These are phyloP conservation scores for Scolanthus callimorphus DNA, from an alignment of 92 coral and sea anemone species.

Conservation along the genomic window DNA sequence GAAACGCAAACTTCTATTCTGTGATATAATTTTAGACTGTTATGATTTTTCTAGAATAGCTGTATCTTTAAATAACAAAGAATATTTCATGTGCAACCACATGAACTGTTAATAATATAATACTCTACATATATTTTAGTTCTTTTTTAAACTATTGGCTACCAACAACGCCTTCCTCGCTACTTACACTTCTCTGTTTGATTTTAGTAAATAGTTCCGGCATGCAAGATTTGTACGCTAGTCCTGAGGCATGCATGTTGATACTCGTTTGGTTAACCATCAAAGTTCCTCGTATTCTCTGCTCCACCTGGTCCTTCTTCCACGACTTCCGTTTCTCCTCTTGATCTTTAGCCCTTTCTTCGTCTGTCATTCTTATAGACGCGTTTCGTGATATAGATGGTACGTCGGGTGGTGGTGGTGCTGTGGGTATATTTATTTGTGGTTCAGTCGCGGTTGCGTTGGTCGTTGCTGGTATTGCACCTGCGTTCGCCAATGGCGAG, in stretches of 20 bases:
- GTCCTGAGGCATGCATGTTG: constrained; percentile 56
- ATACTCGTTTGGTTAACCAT: constrained; percentile 15
- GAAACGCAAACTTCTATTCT: too few species aligned
- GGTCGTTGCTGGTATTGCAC: neutral
- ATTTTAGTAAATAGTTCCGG: constrained; percentile 55
- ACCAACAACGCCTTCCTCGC: neutral
- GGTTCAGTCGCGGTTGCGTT: neutral
- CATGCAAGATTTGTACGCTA: constrained; percentile 56
- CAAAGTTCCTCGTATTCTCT: constrained; percentile 26
- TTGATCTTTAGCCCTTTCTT: neutral
- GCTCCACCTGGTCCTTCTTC: constrained; percentile 57
- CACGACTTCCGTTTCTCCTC: constrained; percentile 50
- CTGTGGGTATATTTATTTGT: neutral
- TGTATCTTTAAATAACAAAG: too few species aligned
- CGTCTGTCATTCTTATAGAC: constrained; percentile 1
- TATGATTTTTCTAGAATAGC: too few species aligned
- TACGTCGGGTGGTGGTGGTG: neutral
- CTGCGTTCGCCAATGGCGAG: neutral
- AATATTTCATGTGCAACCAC: too few species aligned
- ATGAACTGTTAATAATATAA: neutral
- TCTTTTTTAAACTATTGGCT: neutral
- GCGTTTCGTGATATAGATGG: neutral
- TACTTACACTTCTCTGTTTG: constrained; percentile 18
- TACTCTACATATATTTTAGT: neutral
- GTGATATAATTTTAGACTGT: too few species aligned